Conservation (phyloP, 2,113 vertebrate species). For the Copsychus sechellarum region DNA sequence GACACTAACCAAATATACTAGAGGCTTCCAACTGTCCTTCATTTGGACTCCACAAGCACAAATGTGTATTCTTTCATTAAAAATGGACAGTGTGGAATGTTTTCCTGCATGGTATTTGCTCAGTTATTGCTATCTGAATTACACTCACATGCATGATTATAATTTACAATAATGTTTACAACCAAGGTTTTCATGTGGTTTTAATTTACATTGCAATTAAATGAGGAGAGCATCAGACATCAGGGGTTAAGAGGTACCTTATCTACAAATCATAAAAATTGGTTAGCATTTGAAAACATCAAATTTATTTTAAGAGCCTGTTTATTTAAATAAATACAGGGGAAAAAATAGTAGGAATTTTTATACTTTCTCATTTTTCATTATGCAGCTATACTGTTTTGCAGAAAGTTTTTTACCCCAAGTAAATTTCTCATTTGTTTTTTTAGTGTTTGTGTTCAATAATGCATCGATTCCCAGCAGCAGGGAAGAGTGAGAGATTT, state of each 20-base stretch:
- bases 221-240: slow-evolving; percentile 14
- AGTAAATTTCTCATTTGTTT: slow-evolving; percentile 85
- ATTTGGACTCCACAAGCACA: slow-evolving; percentile 17
- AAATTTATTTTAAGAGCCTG: slow-evolving; percentile 27
- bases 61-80: slow-evolving; percentile 38
- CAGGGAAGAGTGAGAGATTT: slow-evolving; percentile 87
- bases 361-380: slow-evolving; percentile 26
- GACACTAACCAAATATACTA: slow-evolving; percentile 17
- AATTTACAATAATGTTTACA: slow-evolving; percentile 68
- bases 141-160: slow-evolving; percentile 53
- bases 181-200: slow-evolving; percentile 52
- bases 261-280: slow-evolving; percentile 58
- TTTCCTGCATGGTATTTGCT: slow-evolving; percentile 47
- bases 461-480: slow-evolving; percentile 87
- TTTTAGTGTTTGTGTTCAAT: slow-evolving; percentile 86
- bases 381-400: slow-evolving; percentile 56
- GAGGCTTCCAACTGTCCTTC: not conserved
- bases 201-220: slow-evolving; percentile 62
- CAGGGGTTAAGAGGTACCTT: slow-evolving; percentile 48
- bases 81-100: slow-evolving; percentile 26
- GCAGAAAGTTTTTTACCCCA: slow-evolving; percentile 81
- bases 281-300: slow-evolving; percentile 36
- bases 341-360: not conserved
- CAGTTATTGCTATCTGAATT: slow-evolving; percentile 52
- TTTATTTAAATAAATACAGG: slow-evolving; percentile 52